phyloP scores from a whole-genome alignment of 1,140 invertebrate genomes.

The Phymorhynchus buccinoides region DNA sequence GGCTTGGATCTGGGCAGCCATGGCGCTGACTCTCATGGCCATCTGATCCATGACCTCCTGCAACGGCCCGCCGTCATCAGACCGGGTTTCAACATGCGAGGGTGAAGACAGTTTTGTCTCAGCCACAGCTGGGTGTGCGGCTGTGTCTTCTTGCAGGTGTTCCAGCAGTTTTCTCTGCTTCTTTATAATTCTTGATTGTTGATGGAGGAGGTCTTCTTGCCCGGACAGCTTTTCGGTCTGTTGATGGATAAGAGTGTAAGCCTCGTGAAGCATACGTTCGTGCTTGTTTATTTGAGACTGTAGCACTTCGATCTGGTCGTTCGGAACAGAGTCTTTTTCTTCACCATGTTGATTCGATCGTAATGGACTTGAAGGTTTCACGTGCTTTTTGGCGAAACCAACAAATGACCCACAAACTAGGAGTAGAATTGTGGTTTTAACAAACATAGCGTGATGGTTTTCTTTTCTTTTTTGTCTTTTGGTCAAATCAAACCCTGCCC shows the following conservation, averaged over 20 bases:
- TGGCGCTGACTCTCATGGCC: not conserved
- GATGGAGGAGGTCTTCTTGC: not conserved
- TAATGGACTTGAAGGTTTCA: not conserved
- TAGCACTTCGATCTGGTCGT: not conserved
- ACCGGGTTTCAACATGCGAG: not conserved
- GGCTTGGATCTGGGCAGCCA: not conserved
- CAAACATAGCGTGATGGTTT: too few relatives aligned
- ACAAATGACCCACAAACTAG: not conserved
- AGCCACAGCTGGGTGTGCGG: not conserved
- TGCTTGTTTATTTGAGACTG: not conserved
- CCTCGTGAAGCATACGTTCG: not conserved
- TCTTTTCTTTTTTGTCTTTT: too few relatives aligned
- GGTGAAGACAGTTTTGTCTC: not conserved
- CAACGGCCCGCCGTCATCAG: constrained; percentile 2
- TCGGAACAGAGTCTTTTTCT: not conserved
- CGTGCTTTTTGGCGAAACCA: not conserved
- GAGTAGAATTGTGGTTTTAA: not conserved
- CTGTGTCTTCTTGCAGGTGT: not conserved
- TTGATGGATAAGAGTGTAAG: not conserved
- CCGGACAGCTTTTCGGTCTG: not conserved
- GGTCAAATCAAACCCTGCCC: too few relatives aligned
- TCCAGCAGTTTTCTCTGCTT: not conserved
- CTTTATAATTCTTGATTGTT: not conserved
- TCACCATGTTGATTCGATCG: not conserved
- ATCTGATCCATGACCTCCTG: not conserved